Conservation (phyloP, 2,113 vertebrate species). For the Brienomyrus brachyistius region DNA sequence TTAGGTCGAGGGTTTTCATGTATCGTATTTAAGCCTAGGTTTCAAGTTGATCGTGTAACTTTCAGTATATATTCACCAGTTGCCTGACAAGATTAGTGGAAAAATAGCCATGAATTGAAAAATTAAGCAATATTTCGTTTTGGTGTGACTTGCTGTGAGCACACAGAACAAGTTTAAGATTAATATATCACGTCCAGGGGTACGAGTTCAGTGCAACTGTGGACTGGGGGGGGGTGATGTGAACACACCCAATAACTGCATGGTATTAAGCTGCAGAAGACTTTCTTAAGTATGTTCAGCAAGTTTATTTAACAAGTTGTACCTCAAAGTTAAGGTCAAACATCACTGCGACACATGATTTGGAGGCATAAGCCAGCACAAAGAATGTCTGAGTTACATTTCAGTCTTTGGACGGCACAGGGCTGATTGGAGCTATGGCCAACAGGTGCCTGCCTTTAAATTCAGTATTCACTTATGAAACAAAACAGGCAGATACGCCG, state of each 20-base stretch:
- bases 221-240: background rate
- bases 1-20: background rate
- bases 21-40: background rate
- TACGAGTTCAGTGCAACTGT: background rate
- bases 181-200: background rate
- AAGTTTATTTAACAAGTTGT: background rate
- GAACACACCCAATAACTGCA: background rate
- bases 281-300: background rate
- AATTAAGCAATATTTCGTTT: background rate
- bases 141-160: background rate
- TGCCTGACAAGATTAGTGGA: background rate
- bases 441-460: background rate
- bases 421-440: background rate
- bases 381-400: background rate
- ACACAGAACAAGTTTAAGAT: background rate
- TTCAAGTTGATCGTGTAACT: background rate
- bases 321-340: background rate
- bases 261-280: conserved; percentile 42
- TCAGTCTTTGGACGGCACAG: background rate
- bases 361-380: background rate
- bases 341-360: background rate
- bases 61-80: background rate
- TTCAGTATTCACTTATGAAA: background rate
- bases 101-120: background rate
- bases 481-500: background rate